Conservation (phyloP, 2,888 invertebrate species). For the Gnatocerus cornutus region DNA sequence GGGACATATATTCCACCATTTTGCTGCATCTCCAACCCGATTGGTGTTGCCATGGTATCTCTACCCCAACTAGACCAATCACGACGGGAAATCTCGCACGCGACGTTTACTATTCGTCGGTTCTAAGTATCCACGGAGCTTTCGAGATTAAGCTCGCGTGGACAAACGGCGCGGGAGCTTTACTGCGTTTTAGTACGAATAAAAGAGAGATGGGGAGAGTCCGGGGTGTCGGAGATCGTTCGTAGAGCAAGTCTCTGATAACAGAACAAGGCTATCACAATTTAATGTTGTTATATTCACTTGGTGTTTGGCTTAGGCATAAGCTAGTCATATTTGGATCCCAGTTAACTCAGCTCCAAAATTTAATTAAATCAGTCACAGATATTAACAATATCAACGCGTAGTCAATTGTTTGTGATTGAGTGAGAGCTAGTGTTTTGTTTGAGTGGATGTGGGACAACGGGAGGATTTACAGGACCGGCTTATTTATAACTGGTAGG, state of each 20-base stretch:
- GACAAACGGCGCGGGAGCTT: conserved; percentile 53
- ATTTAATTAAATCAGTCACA: conserved; percentile 72
- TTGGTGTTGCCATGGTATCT: conserved; percentile 72
- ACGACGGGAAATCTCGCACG: conserved; percentile 58
- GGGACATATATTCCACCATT: conserved; percentile 69
- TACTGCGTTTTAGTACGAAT: conserved; percentile 56
- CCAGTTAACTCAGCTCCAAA: conserved; percentile 70
- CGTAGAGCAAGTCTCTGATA: conserved; percentile 63
- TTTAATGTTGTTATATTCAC: conserved; percentile 73
- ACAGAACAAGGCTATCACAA: conserved; percentile 72
- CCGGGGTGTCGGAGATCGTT: conserved; percentile 47
- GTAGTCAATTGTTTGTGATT: conserved; percentile 68
- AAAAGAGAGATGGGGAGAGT: conserved; percentile 43
- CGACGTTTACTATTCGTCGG: conserved; percentile 64
- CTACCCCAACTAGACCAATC: conserved; percentile 67
- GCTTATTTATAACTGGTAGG: conserved; percentile 19
- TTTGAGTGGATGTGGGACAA: conserved; percentile 47
- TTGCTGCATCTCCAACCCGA: conserved; percentile 62
- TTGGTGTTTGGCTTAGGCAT: conserved; percentile 72
- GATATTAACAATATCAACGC: conserved; percentile 72
- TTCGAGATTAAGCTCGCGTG: conserved; percentile 60
- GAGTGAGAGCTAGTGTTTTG: conserved; percentile 60
- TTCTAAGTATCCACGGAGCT: conserved; percentile 59
- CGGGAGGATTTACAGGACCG: conserved; percentile 23
- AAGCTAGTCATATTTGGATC: conserved; percentile 72